Percentiles rank a stretch among this genome's conserved stretches.
phyloP scores from a whole-genome alignment of 2,888 invertebrate species.

The Agrotis puta region DNA sequence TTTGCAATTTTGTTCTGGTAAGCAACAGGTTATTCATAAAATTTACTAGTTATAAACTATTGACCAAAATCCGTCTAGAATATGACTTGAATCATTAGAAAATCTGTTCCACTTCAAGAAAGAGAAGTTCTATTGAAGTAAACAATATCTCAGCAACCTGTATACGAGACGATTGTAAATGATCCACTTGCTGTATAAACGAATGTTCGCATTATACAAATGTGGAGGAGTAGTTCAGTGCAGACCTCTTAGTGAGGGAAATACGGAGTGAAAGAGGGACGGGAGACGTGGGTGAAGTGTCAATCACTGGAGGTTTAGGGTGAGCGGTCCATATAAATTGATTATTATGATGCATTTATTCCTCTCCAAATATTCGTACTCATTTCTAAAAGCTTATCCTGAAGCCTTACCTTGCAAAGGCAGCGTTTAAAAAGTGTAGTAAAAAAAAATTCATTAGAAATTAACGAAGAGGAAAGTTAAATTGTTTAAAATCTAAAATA shows the following conservation, averaged over 20 bases:
- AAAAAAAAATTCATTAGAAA: too few species aligned
- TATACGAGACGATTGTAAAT: constrained; percentile 62
- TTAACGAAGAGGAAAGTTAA: too few species aligned
- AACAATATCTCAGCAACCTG: constrained; percentile 38
- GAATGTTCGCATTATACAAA: constrained; percentile 79
- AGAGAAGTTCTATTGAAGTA: constrained; percentile 12
- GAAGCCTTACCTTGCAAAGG: too few species aligned
- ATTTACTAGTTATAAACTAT: too few species aligned
- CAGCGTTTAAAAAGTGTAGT: too few species aligned
- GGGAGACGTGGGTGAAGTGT: background rate
- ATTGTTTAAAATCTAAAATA: too few species aligned
- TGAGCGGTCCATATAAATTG: background rate
- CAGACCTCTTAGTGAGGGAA: constrained; percentile 64
- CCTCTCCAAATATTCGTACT: too few species aligned
- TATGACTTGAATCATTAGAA: background rate
- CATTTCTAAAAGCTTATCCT: too few species aligned
- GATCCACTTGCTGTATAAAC: constrained; percentile 74
- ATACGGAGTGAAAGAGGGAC: constrained; percentile 31
- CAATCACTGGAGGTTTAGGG: background rate
- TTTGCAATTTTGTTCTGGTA: too few species aligned
- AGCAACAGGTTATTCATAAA: too few species aligned
- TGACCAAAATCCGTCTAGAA: background rate
- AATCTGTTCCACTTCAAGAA: constrained; percentile 10
- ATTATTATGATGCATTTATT: too few species aligned
- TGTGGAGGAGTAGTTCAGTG: constrained; percentile 72